phyloP scores from a whole-genome alignment of 2,797 vertebrate species.

The Pelobates cultripes region DNA sequence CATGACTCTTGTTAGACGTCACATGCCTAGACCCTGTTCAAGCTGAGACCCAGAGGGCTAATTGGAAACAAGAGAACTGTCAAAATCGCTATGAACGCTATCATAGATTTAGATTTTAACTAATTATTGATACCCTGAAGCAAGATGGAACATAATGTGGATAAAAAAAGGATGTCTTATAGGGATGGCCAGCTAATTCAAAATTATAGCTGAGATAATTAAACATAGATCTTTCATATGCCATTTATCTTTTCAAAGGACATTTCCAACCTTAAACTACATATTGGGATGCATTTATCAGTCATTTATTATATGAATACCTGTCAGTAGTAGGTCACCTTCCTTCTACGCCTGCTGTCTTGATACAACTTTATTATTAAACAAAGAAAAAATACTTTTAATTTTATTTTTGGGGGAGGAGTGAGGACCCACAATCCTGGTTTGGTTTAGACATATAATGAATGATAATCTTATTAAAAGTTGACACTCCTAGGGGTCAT shows the following conservation, averaged over 20 bases:
- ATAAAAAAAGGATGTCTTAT: conserved; percentile 25
- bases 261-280: conserved; percentile 9
- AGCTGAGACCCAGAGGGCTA: conserved; percentile 37
- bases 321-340: conserved; percentile 31
- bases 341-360: not conserved
- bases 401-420: too few relatives aligned
- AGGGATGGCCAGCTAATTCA: conserved; percentile 53
- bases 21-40: conserved; percentile 22
- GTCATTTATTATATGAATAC: conserved; percentile 17
- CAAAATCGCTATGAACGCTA: conserved; percentile 33
- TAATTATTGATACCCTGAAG: conserved; percentile 49
- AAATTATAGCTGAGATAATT: conserved; percentile 53
- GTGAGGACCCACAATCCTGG: not conserved
- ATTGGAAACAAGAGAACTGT: conserved; percentile 50
- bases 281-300: conserved; percentile 27
- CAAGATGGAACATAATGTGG: conserved; percentile 26
- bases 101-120: conserved; percentile 42
- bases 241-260: conserved; percentile 19
- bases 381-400: too few relatives aligned
- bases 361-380: not conserved
- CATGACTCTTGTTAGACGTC: conserved; percentile 8
- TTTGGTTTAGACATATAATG: conserved; percentile 36
- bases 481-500: conserved; percentile 39
- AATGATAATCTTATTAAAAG: conserved; percentile 46
- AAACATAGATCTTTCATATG: conserved; percentile 32